Conservation (phyloP, 2,797 vertebrate genomes). For the Lycodopsis pacificus region DNA sequence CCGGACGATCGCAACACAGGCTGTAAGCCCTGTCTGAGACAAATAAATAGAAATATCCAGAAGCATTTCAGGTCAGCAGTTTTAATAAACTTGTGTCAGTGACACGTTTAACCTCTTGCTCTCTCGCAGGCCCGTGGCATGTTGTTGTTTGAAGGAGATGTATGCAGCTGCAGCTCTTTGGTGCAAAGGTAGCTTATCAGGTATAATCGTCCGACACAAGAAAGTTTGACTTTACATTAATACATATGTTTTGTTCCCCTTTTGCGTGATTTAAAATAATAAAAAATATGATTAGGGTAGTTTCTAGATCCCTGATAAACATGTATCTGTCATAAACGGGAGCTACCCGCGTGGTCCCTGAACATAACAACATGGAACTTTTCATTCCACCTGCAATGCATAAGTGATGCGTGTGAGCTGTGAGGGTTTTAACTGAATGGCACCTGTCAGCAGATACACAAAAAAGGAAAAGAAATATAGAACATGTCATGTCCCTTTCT, state of each 20-base stretch:
- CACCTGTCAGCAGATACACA: neutral
- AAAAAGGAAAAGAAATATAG: neutral
- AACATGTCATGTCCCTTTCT: neutral
- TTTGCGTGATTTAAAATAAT: neutral
- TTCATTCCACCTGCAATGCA: too few relatives aligned
- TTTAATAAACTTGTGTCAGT: slow-evolving; percentile 53
- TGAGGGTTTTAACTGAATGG: neutral
- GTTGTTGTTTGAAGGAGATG: slow-evolving; percentile 4
- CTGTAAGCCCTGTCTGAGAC: slow-evolving; percentile 13
- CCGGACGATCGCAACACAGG: neutral
- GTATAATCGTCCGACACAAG: neutral
- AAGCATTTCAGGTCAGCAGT: slow-evolving; percentile 29
- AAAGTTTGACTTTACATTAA: neutral
- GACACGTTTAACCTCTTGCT: slow-evolving; percentile 39
- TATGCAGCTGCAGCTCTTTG: neutral
- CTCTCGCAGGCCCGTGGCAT: neutral
- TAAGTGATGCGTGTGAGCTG: neutral
- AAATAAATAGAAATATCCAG: slow-evolving; percentile 27
- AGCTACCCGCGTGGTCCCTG: neutral
- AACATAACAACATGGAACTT: neutral
- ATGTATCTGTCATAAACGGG: neutral
- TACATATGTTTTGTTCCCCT: neutral
- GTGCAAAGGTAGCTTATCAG: neutral
- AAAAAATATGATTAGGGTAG: neutral
- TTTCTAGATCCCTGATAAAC: neutral